Evolutionary conservation across 2,797 vertebrate species (phyloP), one percentile per base, ranked within the genome.

Genomic region (Notoglanidium macrostoma): DNA sequence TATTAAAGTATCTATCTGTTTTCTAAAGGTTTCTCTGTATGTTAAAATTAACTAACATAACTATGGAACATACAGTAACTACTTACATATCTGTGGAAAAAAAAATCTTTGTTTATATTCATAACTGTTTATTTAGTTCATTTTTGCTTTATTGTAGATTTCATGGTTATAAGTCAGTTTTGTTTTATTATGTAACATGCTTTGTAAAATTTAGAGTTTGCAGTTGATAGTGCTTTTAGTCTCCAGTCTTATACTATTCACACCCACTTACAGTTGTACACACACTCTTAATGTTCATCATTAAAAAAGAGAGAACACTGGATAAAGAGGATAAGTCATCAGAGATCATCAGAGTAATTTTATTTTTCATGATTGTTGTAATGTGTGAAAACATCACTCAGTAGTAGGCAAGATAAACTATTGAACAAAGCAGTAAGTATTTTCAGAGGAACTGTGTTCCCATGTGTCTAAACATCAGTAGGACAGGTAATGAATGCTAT

Each of bases 341-440:
- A 35, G 32, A 63, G 44, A 72, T 83, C 73, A 88, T 83, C 73
- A 88, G 73, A 40, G 35, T 40, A 26, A 54, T 61, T 23, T 67
- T 54, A 23, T 12, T 40, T 32, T 26, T 5, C 32, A 70, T 1
- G 9, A 32, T 46, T 63, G 14, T 32, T 29, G 54, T 21, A 40
- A 26, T 19, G 1, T 40, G 17, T 73, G 23, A 61, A 84, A 73
- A 44, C 68, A 70, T 21, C 78, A 93, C 94, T 96, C 95, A 96
- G 88, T 91, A 92, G 94, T 94, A 95, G 96, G 95, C 67, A 96
- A 96, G 95, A 96, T 95, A 96, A 95, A 96, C 93, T 93, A 96
- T 95, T 94, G 93, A 96, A 94, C 91, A 92, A 94, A 94, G 92
- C 92, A 92, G 76, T 11, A 51, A 61, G 40, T 79, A 68, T 83